phyloP scores from a whole-genome alignment of 2,113 vertebrate genomes.

The Ceratotherium simum region DNA sequence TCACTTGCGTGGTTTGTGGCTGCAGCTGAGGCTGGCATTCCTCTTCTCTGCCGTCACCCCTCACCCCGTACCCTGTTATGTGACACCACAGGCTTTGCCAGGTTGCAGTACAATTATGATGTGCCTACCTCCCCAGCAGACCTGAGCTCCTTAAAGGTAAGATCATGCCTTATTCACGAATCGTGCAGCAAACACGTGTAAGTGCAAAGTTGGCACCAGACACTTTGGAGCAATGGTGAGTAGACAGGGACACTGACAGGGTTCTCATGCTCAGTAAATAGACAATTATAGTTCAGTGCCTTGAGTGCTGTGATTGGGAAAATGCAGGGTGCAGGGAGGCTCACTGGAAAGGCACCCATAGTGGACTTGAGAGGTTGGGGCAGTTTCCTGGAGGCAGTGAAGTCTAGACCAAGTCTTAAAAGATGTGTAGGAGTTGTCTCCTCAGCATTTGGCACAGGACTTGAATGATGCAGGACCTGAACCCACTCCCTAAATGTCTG shows the following conservation, averaged over 20 bases:
- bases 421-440: no score
- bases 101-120: rapidly evolving
- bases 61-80: rapidly evolving
- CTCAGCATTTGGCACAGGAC: background rate
- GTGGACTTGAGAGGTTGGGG: rapidly evolving
- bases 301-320: rapidly evolving
- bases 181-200: no score
- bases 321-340: rapidly evolving
- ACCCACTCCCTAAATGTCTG: background rate
- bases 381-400: rapidly evolving
- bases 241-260: background rate
- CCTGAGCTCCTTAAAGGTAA: background rate
- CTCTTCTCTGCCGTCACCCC: no score
- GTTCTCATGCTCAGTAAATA: background rate
- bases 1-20: rapidly evolving
- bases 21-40: rapidly evolving
- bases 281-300: rapidly evolving
- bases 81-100: rapidly evolving
- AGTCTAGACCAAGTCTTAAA: background rate
- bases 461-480: no score
- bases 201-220: no score
- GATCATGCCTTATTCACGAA: background rate
- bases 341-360: rapidly evolving
- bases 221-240: background rate
- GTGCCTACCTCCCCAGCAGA: background rate